Base-by-base conservation (phyloP, 2,797 vertebrate genomes). In the Neostethus bicornis region DNA sequence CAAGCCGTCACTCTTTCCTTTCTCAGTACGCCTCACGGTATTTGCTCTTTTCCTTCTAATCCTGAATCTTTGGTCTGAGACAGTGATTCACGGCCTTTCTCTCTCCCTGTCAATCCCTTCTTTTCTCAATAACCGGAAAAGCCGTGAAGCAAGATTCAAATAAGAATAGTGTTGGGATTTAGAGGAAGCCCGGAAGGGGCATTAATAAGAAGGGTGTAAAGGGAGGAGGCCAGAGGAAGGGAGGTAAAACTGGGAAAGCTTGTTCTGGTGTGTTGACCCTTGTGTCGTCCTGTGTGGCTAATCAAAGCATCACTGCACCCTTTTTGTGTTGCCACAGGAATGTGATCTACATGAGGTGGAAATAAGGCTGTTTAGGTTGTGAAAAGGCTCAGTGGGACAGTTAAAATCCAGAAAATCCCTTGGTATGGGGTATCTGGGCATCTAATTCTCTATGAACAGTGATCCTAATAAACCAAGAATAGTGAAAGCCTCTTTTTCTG, bases 181-280 rank as follows among this genome's bases (percentile, higher is more conserved):
- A 70, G 64, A 55, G 76, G 72, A 67, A 74, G 66, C 58, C 76
- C 66, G 69, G 77, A 81, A 87, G 69, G 59, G 64, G 57, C 62
- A 44, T 82, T 82, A 87, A 83, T 69, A 73, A 73, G 79, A 64
- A 34, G 32, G 42, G 45, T 83, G 79, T 69, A 73, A 70, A 63
- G 77, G 69, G 69, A 66, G 62, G 50, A 58, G 65, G 65, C 60
- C 47, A 69, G 49, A 82, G 59, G 73, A 74, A 71, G 61, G 75
- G 81, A 66, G 81, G 76, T 82, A 73, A 81, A 55, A 82, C 79
- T 65, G 67, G 77, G 80, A 53, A 46, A 63, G 75, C 56, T 70
- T 84, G 87, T 89, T 87, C 84, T 76, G 79, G 73, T 85, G 85
- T 78, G 83, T 45, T 89, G 85, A 82, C 83, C 87, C 73, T 73